Conservation (phyloP, 2,113 vertebrate genomes). For the Condylura cristata region DNA sequence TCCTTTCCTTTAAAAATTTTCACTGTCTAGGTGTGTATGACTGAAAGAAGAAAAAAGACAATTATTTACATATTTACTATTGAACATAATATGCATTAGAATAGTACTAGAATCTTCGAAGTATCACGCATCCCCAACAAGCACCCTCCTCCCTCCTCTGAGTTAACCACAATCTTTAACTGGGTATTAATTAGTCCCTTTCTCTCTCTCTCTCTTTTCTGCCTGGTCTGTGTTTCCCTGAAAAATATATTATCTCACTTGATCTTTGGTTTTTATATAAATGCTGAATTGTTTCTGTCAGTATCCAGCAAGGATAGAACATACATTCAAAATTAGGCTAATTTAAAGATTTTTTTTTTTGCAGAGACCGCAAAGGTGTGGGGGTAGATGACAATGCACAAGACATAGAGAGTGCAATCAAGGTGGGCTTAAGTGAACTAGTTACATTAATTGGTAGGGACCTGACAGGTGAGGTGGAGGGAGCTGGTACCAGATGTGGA, state of each 20-base stretch:
- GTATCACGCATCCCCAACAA: not conserved
- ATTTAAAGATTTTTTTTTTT: not conserved
- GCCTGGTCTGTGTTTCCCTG: not conserved
- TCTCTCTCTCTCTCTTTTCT: not conserved
- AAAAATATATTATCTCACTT: not conserved
- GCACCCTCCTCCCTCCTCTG: not conserved
- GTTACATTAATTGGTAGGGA: not conserved
- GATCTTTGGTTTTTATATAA: slow-evolving; percentile 1
- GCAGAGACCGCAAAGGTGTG: not conserved
- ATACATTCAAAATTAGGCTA: not conserved
- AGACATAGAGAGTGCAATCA: not conserved
- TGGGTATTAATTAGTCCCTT: not conserved
- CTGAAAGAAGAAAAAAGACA: not conserved
- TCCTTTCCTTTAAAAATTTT: not conserved
- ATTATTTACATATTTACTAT: not conserved
- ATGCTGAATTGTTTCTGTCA: not conserved
- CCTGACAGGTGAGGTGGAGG: not conserved
- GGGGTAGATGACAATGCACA: not conserved
- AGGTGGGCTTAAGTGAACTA: not conserved
- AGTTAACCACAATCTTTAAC: not conserved
- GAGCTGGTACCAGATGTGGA: not conserved
- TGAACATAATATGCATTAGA: not conserved
- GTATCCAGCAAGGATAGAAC: not conserved
- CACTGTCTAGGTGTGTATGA: not conserved
- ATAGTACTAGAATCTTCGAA: not conserved